A percentile compares a stretch with the other conserved stretches of the same genome.
phyloP scores from a whole-genome alignment of 2,113 vertebrate genomes.

The Chitala chitala region DNA sequence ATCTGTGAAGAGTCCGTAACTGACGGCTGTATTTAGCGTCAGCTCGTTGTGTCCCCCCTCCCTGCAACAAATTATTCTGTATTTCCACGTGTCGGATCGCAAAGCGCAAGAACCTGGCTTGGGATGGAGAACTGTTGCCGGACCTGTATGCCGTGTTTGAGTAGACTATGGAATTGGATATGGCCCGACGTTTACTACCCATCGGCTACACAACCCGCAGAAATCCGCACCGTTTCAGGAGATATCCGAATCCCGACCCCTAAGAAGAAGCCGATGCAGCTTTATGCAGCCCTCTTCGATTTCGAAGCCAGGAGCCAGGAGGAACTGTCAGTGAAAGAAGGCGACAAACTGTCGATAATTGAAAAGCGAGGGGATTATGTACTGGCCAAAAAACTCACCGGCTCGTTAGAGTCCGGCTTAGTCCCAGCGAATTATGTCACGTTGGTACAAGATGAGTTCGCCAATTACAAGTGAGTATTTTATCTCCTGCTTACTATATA shows the following conservation, averaged over 20 bases:
- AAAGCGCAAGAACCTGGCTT: constrained; percentile 30
- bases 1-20: constrained; percentile 1
- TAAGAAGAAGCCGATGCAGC: constrained; percentile 58
- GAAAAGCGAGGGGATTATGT: constrained; percentile 76
- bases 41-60: constrained; percentile 1
- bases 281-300: constrained; percentile 71
- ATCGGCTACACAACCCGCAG: constrained; percentile 25
- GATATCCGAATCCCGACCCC: constrained; percentile 58
- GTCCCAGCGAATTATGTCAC: constrained; percentile 78
- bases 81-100: constrained; percentile 15
- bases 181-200: constrained; percentile 64
- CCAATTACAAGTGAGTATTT: constrained; percentile 75
- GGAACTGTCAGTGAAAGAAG: constrained; percentile 74
- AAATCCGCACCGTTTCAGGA: constrained; percentile 61
- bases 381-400: constrained; percentile 72
- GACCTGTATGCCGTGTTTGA: constrained; percentile 68
- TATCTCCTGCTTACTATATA: background rate
- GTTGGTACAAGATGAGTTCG: constrained; percentile 66
- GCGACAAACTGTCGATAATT: constrained; percentile 78
- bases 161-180: constrained; percentile 78
- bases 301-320: constrained; percentile 73
- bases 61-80: constrained; percentile 20
- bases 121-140: constrained; percentile 81
- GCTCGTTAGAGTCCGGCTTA: constrained; percentile 68
- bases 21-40: constrained; percentile 2